phyloP scores from a whole-genome alignment of 2,888 invertebrate species.

The Liodrosophila aerea region DNA sequence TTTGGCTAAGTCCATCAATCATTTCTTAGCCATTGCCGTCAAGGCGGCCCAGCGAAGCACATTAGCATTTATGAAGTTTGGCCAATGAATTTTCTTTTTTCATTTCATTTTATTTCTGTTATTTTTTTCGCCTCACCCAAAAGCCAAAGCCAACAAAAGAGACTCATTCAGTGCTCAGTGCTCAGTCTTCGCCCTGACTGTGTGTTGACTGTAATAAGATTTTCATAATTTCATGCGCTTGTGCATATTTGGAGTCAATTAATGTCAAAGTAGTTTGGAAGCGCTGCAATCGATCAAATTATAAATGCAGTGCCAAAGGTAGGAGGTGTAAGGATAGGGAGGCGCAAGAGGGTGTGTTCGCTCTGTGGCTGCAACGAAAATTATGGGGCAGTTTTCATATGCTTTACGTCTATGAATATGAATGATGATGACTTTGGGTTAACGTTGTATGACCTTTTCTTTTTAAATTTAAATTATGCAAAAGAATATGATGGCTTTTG shows the following conservation, averaged over 20 bases:
- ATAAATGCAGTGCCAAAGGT: constrained; percentile 47
- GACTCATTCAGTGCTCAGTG: constrained; percentile 27
- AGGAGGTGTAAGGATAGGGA: not conserved
- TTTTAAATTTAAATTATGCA: constrained; percentile 37
- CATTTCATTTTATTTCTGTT: too few species aligned
- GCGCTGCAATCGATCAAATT: constrained; percentile 68
- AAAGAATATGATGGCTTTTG: constrained; percentile 45
- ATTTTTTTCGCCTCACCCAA: constrained; percentile 8
- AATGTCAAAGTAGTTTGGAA: constrained; percentile 71
- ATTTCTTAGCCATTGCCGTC: constrained; percentile 56
- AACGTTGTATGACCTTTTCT: constrained; percentile 25
- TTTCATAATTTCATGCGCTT: constrained; percentile 76
- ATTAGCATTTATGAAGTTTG: constrained; percentile 74
- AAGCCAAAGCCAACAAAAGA: constrained; percentile 30
- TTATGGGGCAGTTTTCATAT: constrained; percentile 45
- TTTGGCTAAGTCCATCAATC: constrained; percentile 64
- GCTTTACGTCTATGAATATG: constrained; percentile 59
- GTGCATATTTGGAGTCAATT: constrained; percentile 76
- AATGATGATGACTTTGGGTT: constrained; percentile 56
- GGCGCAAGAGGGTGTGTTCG: constrained; percentile 5
- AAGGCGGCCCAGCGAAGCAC: constrained; percentile 45
- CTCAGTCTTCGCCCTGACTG: constrained; percentile 23
- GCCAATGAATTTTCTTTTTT: constrained; percentile 33
- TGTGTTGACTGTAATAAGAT: constrained; percentile 73
- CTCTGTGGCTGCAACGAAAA: constrained; percentile 46